Evolutionary conservation across 2,797 vertebrate genomes (phyloP).

Genomic region (Catostomus latipinnis): DNA sequence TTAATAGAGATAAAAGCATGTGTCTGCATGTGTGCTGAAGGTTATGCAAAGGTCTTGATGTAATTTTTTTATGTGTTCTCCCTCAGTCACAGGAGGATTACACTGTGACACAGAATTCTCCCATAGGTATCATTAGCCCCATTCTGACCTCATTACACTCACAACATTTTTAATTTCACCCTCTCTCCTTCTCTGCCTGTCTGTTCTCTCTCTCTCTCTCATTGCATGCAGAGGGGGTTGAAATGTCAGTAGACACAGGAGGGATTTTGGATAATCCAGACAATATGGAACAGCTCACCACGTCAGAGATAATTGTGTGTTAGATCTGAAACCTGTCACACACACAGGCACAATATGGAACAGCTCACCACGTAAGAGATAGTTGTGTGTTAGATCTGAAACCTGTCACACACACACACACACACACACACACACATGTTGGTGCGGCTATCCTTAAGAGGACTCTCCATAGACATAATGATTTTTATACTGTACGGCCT

Average conservation of each 20-base stretch:
- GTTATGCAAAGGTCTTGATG: too few relatives aligned
- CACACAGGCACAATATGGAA: constrained; percentile 23
- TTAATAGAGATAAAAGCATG: too few relatives aligned
- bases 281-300: constrained; percentile 3
- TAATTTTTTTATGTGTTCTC: too few relatives aligned
- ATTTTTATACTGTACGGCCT: too few relatives aligned
- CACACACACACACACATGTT: too few relatives aligned
- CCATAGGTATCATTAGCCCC: constrained; percentile 10
- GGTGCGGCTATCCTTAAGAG: too few relatives aligned
- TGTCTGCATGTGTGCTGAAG: too few relatives aligned
- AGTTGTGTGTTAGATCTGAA: constrained; percentile 32
- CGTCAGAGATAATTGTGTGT: constrained; percentile 15
- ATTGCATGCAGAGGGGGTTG: not conserved
- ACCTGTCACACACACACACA: constrained; percentile 31
- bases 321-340: constrained; percentile 36
- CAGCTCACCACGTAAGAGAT: not conserved
- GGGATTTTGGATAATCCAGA: constrained; percentile 27
- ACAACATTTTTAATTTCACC: constrained; percentile 1
- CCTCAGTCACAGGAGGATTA: not conserved
- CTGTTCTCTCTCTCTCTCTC: not conserved
- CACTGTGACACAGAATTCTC: constrained; percentile 18
- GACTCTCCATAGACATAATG: too few relatives aligned
- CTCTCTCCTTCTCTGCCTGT: not conserved
- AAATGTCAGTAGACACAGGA: constrained; percentile 15
- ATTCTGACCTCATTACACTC: constrained; percentile 23